Conservation (phyloP, 1,140 invertebrate genomes). For the Trigoniulus corallinus region DNA sequence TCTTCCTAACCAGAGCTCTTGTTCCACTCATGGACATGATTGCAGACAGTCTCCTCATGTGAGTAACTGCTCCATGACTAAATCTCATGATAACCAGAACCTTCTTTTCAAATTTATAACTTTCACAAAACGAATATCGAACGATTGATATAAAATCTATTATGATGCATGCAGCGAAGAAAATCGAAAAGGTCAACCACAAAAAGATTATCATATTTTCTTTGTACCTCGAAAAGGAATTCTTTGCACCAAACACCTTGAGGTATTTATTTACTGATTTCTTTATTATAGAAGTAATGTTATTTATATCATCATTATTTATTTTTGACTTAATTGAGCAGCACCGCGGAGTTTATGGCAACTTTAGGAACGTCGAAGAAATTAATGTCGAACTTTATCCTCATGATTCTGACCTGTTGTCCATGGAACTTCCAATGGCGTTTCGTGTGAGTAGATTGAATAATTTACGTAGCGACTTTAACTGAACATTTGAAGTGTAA, state of each 20-base stretch:
- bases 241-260: constrained; percentile 62
- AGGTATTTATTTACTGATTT: constrained; percentile 21
- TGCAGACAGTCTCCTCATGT: constrained; percentile 60
- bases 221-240: constrained; percentile 77
- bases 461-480: constrained; percentile 22
- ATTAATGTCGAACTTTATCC: constrained; percentile 76
- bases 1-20: constrained; percentile 74
- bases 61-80: too few relatives aligned
- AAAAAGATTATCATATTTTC: constrained; percentile 45
- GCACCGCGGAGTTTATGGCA: constrained; percentile 61
- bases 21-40: constrained; percentile 69
- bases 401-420: constrained; percentile 79
- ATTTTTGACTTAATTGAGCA: too few relatives aligned
- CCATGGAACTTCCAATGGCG: constrained; percentile 69
- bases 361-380: constrained; percentile 62
- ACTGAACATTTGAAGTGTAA: constrained; percentile 10
- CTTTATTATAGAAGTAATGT: constrained; percentile 1
- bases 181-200: constrained; percentile 21
- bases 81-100: too few relatives aligned
- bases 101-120: too few relatives aligned
- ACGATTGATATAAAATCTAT: too few relatives aligned
- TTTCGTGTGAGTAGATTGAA: constrained; percentile 29
- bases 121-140: too few relatives aligned
- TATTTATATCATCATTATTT: too few relatives aligned
- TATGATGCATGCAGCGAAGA: too few relatives aligned